Percentiles rank a stretch among this genome's conserved stretches.
Evolutionary conservation across 2,888 invertebrate species (phyloP).

Genomic region (Cerceris ruficornis): DNA sequence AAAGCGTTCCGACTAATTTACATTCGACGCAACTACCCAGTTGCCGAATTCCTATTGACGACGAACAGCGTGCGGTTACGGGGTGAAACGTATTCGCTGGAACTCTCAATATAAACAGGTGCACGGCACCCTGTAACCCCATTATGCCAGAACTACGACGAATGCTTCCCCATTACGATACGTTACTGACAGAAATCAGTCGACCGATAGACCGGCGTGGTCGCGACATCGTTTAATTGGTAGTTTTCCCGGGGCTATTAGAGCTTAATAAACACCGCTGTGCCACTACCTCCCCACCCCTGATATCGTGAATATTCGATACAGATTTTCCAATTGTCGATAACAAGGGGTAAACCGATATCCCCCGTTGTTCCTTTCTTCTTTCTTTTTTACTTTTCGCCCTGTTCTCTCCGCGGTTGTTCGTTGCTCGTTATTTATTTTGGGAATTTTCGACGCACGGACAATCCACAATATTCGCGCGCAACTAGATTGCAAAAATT

Average conservation of each 20-base stretch:
- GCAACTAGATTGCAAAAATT: background rate
- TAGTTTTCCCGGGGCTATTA: constrained; percentile 33
- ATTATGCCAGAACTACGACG: constrained; percentile 30
- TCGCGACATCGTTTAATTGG: constrained; percentile 19
- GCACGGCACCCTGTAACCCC: constrained; percentile 2
- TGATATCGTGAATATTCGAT: constrained; percentile 1
- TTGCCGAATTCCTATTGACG: constrained; percentile 56
- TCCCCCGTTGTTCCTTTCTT: background rate
- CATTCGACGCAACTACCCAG: constrained; percentile 30
- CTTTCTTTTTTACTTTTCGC: background rate
- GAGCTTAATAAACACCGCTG: constrained; percentile 11
- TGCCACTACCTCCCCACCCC: background rate
- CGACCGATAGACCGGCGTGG: constrained; percentile 22
- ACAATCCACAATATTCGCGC: background rate
- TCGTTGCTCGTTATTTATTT: background rate
- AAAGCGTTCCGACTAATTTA: constrained; percentile 36
- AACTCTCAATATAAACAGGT: constrained; percentile 26
- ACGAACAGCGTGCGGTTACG: constrained; percentile 15
- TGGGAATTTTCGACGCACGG: background rate
- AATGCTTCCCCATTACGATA: constrained; percentile 19
- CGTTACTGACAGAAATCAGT: constrained; percentile 21
- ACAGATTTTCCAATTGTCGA: background rate
- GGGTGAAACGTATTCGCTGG: constrained; percentile 13
- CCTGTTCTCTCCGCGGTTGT: background rate
- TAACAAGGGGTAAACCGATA: background rate